phyloP scores from a whole-genome alignment of 2,888 invertebrate genomes.

The Calliopum simillimum region DNA sequence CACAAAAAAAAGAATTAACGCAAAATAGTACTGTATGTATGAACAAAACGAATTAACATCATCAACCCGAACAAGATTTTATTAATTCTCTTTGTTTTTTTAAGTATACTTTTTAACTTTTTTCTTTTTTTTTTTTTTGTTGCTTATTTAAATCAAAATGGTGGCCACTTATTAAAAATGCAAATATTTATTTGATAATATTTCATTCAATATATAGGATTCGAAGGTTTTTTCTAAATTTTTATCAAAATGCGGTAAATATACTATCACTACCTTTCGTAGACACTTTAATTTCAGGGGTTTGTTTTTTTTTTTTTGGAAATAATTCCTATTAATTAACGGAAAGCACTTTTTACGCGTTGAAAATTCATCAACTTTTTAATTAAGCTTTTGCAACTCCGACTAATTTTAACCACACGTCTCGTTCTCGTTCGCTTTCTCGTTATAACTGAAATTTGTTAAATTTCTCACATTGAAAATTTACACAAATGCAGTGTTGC shows the following conservation, averaged over 20 bases:
- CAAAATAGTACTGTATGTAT: no score
- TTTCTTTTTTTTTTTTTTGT: conserved; percentile 9
- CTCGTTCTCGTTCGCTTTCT: conserved; percentile 53
- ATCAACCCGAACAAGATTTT: not conserved
- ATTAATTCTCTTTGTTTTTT: conserved; percentile 43
- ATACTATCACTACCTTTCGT: conserved; percentile 35
- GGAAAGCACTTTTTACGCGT: conserved; percentile 15
- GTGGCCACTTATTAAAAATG: conserved; percentile 45
- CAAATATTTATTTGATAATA: conserved; percentile 17
- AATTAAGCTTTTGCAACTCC: not conserved
- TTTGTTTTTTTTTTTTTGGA: not conserved
- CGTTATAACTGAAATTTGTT: conserved; percentile 49
- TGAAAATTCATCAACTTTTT: conserved; percentile 6
- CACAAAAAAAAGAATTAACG: no score
- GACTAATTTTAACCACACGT: conserved; percentile 40
- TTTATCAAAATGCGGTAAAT: conserved; percentile 4
- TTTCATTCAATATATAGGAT: not conserved
- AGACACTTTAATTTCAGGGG: not conserved
- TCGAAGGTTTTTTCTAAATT: conserved; percentile 2
- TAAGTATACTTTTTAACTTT: conserved; percentile 32
- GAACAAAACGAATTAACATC: no score
- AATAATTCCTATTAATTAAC: not conserved
- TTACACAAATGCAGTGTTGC: no score
- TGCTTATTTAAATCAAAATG: conserved; percentile 45
- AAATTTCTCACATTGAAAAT: no score